Evolutionary conservation across 2,888 invertebrate genomes (phyloP).

Genomic region (Polyommatus icarus): DNA sequence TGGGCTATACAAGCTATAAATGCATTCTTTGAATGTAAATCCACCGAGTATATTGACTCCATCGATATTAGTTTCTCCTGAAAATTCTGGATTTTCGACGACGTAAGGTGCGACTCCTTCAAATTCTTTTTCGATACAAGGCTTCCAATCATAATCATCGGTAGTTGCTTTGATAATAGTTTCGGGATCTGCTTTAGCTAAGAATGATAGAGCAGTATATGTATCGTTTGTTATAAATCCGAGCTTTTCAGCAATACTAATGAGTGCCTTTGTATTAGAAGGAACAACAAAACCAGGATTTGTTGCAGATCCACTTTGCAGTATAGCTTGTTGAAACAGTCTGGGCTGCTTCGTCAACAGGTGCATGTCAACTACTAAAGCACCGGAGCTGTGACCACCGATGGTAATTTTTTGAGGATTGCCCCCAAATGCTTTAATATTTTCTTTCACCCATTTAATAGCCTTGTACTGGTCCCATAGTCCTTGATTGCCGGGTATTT

Average conservation of each 20-base stretch:
- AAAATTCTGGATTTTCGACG: neutral
- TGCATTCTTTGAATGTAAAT: neutral
- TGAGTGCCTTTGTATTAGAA: neutral
- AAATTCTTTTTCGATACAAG: neutral
- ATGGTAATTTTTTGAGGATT: slow-evolving; percentile 40
- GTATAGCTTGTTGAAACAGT: slow-evolving; percentile 18
- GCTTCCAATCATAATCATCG: neutral
- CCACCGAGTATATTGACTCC: slow-evolving; percentile 11
- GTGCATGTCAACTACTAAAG: slow-evolving; percentile 21
- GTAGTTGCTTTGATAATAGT: neutral
- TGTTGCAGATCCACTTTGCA: slow-evolving; percentile 19
- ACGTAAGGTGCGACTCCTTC: neutral
- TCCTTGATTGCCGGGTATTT: slow-evolving; percentile 50
- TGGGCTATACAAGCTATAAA: neutral
- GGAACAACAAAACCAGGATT: neutral
- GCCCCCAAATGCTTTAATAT: slow-evolving; percentile 48
- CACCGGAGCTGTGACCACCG: slow-evolving; percentile 14
- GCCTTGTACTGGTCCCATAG: slow-evolving; percentile 48
- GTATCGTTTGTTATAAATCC: slow-evolving; percentile 18
- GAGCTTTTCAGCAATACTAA: slow-evolving; percentile 2
- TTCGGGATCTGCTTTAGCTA: slow-evolving; percentile 4
- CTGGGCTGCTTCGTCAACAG: neutral
- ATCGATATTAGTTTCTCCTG: neutral
- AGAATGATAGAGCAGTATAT: neutral
- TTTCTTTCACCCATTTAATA: slow-evolving; percentile 47